phyloP scores from a whole-genome alignment of 2,113 vertebrate species.

The Lophochroa leadbeateri region DNA sequence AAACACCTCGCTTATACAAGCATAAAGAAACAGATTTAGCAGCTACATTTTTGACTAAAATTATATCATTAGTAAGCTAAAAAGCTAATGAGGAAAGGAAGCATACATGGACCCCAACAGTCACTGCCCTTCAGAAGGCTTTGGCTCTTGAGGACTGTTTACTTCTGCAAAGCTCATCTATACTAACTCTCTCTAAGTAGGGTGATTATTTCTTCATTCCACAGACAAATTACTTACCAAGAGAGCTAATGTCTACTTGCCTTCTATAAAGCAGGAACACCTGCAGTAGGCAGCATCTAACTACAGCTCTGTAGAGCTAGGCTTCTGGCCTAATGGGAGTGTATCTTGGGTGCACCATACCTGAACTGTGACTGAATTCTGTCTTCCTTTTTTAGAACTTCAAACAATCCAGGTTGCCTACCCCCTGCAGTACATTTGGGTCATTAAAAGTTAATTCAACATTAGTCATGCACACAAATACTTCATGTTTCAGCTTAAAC shows the following conservation, averaged over 20 bases:
- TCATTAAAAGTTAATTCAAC: not conserved
- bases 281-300: not conserved
- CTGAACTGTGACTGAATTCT: not conserved
- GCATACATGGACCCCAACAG: not conserved
- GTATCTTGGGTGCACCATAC: not conserved
- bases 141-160: not conserved
- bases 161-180: not conserved
- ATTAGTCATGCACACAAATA: not conserved
- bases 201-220: not conserved
- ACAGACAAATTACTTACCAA: not conserved
- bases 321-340: not conserved
- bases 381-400: not conserved
- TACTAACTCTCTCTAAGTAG: not conserved
- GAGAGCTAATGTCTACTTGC: not conserved
- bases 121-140: not conserved
- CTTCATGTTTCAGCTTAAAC: not conserved
- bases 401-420: not conserved
- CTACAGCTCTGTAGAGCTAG: not conserved
- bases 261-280: not conserved
- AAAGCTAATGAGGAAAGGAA: not conserved
- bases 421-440: not conserved
- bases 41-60: not conserved
- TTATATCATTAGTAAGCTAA: not conserved
- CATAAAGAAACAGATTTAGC: not conserved
- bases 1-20: not conserved